These are phyloP conservation scores for Drosophila tropicalis DNA, from an alignment of 1,140 invertebrate genomes.

Conservation along the genomic window DNA sequence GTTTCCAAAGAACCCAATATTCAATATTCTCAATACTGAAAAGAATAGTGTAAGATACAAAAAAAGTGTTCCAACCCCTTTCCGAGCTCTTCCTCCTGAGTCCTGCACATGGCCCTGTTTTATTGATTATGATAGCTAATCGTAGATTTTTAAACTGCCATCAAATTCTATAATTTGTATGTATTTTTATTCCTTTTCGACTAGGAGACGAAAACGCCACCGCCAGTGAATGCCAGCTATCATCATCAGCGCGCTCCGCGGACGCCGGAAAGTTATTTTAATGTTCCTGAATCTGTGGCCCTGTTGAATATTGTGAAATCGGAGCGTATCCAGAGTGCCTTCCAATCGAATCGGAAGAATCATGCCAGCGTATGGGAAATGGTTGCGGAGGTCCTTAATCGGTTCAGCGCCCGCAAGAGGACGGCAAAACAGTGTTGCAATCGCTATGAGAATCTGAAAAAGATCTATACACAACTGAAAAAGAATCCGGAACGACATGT, in stretches of 20 bases:
- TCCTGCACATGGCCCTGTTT: no score
- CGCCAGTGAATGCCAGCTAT: constrained; percentile 64
- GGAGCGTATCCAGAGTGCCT: constrained; percentile 80
- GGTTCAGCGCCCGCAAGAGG: constrained; percentile 72
- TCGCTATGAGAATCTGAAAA: constrained; percentile 81
- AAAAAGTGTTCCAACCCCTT: no score
- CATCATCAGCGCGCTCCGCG: constrained; percentile 81
- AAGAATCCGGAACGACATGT: constrained; percentile 81
- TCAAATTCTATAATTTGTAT: no score
- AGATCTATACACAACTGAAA: constrained; percentile 81
- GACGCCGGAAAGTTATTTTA: constrained; percentile 81
- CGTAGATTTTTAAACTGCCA: not conserved
- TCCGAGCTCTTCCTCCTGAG: no score
- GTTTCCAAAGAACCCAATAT: no score
- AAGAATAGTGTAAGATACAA: no score
- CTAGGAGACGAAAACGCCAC: constrained; percentile 71
- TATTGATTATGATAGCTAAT: not conserved
- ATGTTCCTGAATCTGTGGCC: constrained; percentile 80
- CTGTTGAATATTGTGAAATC: constrained; percentile 81
- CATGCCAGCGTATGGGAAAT: constrained; percentile 82
- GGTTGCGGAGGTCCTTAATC: constrained; percentile 81
- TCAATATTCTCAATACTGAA: no score
- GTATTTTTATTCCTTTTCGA: not conserved
- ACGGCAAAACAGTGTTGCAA: constrained; percentile 82
- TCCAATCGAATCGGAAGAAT: constrained; percentile 81